Percentiles rank a stretch among this genome's conserved stretches.
Evolutionary conservation across 2,797 vertebrate genomes (phyloP).

Genomic region (Scolopax rusticola): DNA sequence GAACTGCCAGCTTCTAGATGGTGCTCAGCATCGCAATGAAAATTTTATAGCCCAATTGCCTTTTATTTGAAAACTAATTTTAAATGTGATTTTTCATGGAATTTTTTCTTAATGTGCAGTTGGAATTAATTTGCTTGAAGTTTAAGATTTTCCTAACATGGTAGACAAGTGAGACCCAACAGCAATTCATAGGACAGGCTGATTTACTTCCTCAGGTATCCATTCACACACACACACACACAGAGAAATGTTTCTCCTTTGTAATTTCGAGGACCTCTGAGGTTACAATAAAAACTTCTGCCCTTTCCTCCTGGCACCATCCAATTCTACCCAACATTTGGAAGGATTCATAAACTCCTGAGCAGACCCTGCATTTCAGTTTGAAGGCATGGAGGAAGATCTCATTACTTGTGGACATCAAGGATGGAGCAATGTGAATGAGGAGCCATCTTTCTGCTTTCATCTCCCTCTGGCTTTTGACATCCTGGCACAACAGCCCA

Average conservation of each 20-base stretch:
- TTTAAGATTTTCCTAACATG: not conserved
- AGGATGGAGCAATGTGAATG: not conserved
- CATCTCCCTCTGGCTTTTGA: not conserved
- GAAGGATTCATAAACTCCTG: not conserved
- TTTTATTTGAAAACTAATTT: slow-evolving; percentile 12
- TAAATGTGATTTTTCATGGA: not conserved
- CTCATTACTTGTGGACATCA: not conserved
- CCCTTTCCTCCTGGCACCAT: not conserved
- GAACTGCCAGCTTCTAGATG: not conserved
- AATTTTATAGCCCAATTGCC: not conserved
- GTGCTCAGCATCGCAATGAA: not conserved
- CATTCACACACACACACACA: not conserved
- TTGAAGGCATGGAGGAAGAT: not conserved
- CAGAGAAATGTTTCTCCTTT: not conserved
- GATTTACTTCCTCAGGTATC: not conserved
- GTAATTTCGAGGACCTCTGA: not conserved
- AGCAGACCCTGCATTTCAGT: not conserved
- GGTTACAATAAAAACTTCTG: not conserved
- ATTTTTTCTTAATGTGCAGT: not conserved
- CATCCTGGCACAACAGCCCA: not conserved
- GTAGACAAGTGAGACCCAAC: not conserved
- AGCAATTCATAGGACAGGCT: not conserved
- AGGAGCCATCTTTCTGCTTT: not conserved
- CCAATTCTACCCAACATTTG: not conserved
- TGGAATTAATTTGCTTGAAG: not conserved